A percentile compares a stretch with the other conserved stretches of the same genome.
These are phyloP conservation scores for Matsumurasca onukii DNA, from an alignment of 1,140 invertebrate genomes.

Conservation along the genomic window DNA sequence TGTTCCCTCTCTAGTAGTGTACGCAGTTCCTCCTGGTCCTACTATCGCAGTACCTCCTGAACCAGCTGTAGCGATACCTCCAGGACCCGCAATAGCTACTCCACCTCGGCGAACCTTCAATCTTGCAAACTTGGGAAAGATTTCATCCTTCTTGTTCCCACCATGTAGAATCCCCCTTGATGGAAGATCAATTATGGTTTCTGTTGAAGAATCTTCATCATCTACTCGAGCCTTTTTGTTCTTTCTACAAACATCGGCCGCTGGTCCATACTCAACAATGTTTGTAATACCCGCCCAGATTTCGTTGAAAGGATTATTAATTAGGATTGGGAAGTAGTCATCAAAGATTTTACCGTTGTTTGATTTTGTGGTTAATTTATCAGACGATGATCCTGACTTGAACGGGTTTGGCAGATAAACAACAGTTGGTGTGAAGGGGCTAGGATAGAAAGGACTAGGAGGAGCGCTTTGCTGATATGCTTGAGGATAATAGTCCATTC, in stretches of 20 bases:
- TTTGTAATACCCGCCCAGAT: slow-evolving; percentile 44
- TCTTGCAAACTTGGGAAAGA: slow-evolving; percentile 60
- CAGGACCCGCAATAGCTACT: slow-evolving; percentile 71
- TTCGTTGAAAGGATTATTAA: slow-evolving; percentile 56
- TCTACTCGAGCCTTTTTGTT: slow-evolving; percentile 43
- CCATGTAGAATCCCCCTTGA: slow-evolving; percentile 9
- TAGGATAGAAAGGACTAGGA: not conserved
- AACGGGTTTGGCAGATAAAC: slow-evolving; percentile 17
- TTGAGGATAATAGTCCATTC: not conserved
- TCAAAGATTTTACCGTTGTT: slow-evolving; percentile 21
- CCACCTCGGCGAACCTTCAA: slow-evolving; percentile 66
- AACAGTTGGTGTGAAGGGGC: not conserved
- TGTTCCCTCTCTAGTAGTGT: slow-evolving; percentile 65
- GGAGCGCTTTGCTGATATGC: not conserved
- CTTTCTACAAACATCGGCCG: slow-evolving; percentile 51
- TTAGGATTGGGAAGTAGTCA: slow-evolving; percentile 54
- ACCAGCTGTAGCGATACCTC: slow-evolving; percentile 69
- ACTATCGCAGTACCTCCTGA: slow-evolving; percentile 72
- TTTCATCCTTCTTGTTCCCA: not conserved
- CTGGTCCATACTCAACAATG: slow-evolving; percentile 59
- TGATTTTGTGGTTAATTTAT: not conserved
- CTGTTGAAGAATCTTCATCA: not conserved
- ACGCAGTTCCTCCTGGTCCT: slow-evolving; percentile 67
- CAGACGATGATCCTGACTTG: not conserved
- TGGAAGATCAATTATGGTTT: slow-evolving; percentile 5